A percentile compares a stretch with the other conserved stretches of the same genome.
Conservation (phyloP, 2,113 vertebrate genomes). For the Motacilla alba region DNA sequence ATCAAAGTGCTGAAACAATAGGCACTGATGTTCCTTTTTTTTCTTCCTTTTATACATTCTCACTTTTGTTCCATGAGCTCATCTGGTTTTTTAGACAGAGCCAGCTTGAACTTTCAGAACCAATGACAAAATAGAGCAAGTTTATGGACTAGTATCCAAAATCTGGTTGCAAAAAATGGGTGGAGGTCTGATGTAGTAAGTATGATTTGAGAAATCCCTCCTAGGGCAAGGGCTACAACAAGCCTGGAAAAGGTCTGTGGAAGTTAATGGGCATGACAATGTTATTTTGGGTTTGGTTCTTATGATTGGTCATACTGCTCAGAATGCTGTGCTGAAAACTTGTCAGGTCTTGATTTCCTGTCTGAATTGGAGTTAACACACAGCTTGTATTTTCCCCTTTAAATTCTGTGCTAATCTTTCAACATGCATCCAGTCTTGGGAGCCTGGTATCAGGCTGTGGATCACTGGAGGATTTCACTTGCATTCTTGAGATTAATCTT, state of each 20-base stretch:
- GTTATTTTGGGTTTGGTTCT: not conserved
- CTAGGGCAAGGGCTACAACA: not conserved
- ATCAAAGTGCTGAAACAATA: not conserved
- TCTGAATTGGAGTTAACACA: not conserved
- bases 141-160: not conserved
- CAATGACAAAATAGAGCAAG: not conserved
- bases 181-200: not conserved
- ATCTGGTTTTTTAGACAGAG: not conserved
- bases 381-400: not conserved
- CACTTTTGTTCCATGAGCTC: not conserved
- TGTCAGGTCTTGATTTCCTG: not conserved
- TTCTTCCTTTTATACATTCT: not conserved
- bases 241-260: not conserved
- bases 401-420: not conserved
- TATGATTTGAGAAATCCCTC: not conserved
- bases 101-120: not conserved
- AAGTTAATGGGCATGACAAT: not conserved
- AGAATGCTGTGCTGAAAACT: not conserved
- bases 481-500: not conserved
- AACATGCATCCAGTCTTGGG: accelerated
- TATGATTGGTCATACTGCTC: not conserved
- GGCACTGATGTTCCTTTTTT: not conserved
- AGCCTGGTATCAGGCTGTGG: not conserved
- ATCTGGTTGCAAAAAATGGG: not conserved
- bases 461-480: not conserved